These are phyloP conservation scores for Noctua comes DNA, from an alignment of 2,888 invertebrate genomes.

Conservation along the genomic window DNA sequence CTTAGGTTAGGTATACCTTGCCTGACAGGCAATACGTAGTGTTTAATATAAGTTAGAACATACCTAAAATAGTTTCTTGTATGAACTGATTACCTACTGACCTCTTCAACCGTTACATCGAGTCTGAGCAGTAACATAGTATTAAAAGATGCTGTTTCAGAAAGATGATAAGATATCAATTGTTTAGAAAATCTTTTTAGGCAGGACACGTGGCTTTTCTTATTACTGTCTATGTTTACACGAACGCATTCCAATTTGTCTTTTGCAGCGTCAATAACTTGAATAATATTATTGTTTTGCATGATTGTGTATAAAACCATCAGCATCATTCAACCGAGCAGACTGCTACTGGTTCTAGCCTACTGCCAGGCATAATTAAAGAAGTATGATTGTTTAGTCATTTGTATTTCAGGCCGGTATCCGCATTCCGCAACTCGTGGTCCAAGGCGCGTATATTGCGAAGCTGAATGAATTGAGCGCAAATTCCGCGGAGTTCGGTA, in stretches of 20 bases:
- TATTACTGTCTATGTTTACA: background rate
- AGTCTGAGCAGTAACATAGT: constrained; percentile 13
- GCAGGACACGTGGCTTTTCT: background rate
- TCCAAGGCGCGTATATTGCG: background rate
- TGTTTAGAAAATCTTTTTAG: background rate
- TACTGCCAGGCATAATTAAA: background rate
- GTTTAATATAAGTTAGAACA: background rate
- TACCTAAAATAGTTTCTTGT: background rate
- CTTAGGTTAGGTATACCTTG: too few species aligned
- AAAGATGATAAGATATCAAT: background rate
- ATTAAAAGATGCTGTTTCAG: constrained; percentile 12
- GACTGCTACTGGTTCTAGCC: background rate
- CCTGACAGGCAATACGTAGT: background rate
- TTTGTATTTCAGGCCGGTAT: background rate
- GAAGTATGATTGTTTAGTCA: background rate
- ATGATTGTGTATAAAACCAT: background rate
- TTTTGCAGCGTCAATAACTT: background rate
- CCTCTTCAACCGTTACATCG: background rate
- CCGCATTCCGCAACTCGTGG: background rate
- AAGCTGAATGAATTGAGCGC: background rate
- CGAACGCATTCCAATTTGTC: background rate
- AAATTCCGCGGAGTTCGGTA: background rate
- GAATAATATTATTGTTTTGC: background rate
- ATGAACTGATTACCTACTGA: constrained; percentile 6
- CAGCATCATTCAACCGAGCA: too few species aligned